A percentile compares a stretch with the other conserved stretches of the same genome.
These are phyloP conservation scores for silkworm (Bombyx mori) DNA, from an alignment of 1,140 invertebrate genomes.

Conservation along the genomic window DNA sequence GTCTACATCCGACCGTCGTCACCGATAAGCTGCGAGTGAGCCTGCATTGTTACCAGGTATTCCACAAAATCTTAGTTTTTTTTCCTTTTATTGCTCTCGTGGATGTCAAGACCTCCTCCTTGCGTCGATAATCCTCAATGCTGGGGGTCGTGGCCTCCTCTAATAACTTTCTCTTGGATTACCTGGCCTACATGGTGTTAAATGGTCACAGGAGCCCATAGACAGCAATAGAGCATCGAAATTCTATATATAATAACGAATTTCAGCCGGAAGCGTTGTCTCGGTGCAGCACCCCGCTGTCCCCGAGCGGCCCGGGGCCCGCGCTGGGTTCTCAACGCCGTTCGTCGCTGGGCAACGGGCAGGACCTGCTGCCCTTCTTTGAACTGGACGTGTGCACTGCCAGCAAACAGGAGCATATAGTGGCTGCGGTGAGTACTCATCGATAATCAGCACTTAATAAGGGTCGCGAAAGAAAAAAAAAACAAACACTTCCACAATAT, in stretches of 20 bases:
- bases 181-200: too few relatives aligned
- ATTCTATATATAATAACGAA: too few relatives aligned
- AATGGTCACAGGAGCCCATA: too few relatives aligned
- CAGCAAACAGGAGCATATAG: slow-evolving; percentile 88
- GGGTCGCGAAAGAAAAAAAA: neutral
- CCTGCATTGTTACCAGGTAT: slow-evolving; percentile 82
- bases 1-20: slow-evolving; percentile 79
- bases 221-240: too few relatives aligned
- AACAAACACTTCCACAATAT: neutral
- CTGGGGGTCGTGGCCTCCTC: too few relatives aligned
- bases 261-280: slow-evolving; percentile 85
- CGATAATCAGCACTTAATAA: too few relatives aligned
- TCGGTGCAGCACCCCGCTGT: slow-evolving; percentile 85
- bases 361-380: slow-evolving; percentile 79
- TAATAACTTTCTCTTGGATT: too few relatives aligned
- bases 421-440: slow-evolving; percentile 78
- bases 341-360: slow-evolving; percentile 44
- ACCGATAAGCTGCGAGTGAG: slow-evolving; percentile 79
- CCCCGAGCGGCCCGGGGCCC: slow-evolving; percentile 68
- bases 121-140: too few relatives aligned
- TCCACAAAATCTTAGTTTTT: slow-evolving; percentile 18
- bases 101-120: too few relatives aligned
- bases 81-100: too few relatives aligned
- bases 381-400: slow-evolving; percentile 89
- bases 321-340: slow-evolving; percentile 32